phyloP scores from a whole-genome alignment of 2,888 invertebrate species.

The Flexamia atlantica region DNA sequence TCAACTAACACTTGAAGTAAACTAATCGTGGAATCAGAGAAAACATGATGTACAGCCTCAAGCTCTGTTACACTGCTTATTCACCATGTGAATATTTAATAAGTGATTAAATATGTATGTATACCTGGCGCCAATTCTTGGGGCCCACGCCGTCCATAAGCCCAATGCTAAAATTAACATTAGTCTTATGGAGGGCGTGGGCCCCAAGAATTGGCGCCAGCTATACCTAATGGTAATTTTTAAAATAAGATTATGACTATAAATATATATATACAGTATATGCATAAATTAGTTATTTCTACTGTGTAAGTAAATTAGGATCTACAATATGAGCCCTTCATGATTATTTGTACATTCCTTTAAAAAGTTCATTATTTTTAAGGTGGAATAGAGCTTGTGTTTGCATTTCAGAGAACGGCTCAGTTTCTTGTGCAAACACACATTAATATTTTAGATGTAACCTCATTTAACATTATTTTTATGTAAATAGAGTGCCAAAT shows the following conservation, averaged over 20 bases:
- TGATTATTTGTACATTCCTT: constrained; percentile 35
- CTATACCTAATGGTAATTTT: constrained; percentile 53
- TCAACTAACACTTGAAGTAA: too few relatives aligned
- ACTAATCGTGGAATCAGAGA: too few relatives aligned
- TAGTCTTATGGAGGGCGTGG: too few relatives aligned
- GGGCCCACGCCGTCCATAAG: too few relatives aligned
- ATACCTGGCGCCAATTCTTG: too few relatives aligned
- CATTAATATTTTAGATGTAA: background rate
- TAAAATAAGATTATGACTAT: constrained; percentile 52
- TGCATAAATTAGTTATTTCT: constrained; percentile 57
- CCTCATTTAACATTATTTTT: background rate
- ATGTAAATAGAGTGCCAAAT: background rate
- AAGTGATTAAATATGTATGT: constrained; percentile 51
- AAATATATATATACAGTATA: constrained; percentile 50
- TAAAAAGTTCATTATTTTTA: constrained; percentile 31
- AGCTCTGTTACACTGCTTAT: constrained; percentile 39
- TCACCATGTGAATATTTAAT: constrained; percentile 58
- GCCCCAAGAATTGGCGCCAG: too few relatives aligned
- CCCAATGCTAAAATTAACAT: too few relatives aligned
- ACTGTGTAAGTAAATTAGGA: constrained; percentile 55
- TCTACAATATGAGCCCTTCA: constrained; percentile 42
- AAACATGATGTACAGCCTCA: background rate
- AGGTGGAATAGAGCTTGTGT: constrained; percentile 41
- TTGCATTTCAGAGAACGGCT: constrained; percentile 39
- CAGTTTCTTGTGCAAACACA: constrained; percentile 37